Evolutionary conservation across 2,888 invertebrate species (phyloP).

Genomic region (Leptogaster cylindrica): DNA sequence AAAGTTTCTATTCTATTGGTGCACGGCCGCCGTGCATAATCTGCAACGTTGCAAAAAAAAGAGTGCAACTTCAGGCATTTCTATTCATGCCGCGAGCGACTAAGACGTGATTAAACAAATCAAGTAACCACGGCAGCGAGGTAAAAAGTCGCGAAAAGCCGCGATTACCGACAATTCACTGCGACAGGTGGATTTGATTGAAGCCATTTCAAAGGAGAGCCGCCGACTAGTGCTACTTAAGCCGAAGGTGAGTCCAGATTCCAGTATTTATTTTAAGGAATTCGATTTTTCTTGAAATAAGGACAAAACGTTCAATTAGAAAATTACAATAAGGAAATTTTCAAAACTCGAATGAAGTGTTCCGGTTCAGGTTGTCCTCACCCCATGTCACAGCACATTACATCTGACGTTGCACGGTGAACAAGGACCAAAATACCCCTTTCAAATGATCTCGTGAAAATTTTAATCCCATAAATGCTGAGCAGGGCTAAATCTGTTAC

Average conservation of each 20-base stretch:
- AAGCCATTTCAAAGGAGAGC: constrained; percentile 16
- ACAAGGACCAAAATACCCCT: constrained; percentile 10
- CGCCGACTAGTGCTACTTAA: not conserved
- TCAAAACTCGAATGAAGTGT: no score
- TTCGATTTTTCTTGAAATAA: no score
- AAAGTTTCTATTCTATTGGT: no score
- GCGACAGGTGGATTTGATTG: constrained; percentile 31
- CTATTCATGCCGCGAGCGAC: constrained; percentile 9
- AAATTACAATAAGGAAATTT: no score
- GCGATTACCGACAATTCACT: constrained; percentile 6
- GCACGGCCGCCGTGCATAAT: no score
- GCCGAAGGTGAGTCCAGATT: not conserved
- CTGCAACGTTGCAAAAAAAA: no score
- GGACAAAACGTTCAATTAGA: no score
- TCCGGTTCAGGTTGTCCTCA: no score
- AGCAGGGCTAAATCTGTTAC: constrained; percentile 51
- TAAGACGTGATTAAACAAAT: constrained; percentile 19
- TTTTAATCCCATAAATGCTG: constrained; percentile 50
- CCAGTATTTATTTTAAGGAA: not conserved
- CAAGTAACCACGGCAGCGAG: not conserved
- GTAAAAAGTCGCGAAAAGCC: not conserved
- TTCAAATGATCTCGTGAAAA: constrained; percentile 45
- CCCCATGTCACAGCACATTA: no score
- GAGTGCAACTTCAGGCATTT: no score
- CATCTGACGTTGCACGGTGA: not conserved